A percentile compares a stretch with the other conserved stretches of the same genome.
These are phyloP conservation scores for Nasonia giraulti DNA, from an alignment of 1,140 invertebrate species.

Conservation along the genomic window DNA sequence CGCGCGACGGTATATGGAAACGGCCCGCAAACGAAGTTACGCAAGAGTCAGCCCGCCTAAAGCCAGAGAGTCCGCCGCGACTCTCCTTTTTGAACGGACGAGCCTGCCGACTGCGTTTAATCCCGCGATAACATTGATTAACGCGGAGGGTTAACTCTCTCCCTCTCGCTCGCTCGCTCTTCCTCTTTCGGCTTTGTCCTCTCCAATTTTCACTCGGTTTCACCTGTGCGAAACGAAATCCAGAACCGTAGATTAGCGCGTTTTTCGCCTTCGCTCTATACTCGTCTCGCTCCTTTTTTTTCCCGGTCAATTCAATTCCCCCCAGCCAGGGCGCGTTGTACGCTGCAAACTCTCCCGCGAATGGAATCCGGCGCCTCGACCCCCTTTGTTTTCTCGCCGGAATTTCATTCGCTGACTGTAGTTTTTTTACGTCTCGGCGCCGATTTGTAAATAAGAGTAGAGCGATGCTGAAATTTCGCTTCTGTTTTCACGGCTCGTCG, in stretches of 20 bases:
- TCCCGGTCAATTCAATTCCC: not conserved
- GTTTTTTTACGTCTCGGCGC: not conserved
- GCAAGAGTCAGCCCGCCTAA: not conserved
- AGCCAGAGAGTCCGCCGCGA: not conserved
- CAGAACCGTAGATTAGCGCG: not conserved
- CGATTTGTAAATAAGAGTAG: not conserved
- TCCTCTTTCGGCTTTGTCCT: slow-evolving; percentile 15
- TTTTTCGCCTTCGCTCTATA: slow-evolving; percentile 6
- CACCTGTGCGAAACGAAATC: slow-evolving; percentile 20
- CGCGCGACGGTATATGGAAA: too few species aligned
- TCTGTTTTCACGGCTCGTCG: not conserved
- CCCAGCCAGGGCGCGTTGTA: not conserved
- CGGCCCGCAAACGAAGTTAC: not conserved
- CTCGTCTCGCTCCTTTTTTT: too few species aligned
- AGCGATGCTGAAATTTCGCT: not conserved
- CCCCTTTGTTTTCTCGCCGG: slow-evolving; percentile 11
- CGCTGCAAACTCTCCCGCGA: not conserved
- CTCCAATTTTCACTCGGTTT: not conserved
- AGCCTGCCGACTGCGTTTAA: slow-evolving; percentile 11
- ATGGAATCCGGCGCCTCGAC: not conserved
- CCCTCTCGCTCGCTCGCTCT: not conserved
- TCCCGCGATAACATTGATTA: slow-evolving; percentile 29
- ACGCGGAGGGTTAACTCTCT: not conserved
- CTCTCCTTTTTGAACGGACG: not conserved
- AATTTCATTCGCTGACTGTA: slow-evolving; percentile 12